phyloP scores from a whole-genome alignment of 1,140 invertebrate genomes.

The Drosophila serrata region DNA sequence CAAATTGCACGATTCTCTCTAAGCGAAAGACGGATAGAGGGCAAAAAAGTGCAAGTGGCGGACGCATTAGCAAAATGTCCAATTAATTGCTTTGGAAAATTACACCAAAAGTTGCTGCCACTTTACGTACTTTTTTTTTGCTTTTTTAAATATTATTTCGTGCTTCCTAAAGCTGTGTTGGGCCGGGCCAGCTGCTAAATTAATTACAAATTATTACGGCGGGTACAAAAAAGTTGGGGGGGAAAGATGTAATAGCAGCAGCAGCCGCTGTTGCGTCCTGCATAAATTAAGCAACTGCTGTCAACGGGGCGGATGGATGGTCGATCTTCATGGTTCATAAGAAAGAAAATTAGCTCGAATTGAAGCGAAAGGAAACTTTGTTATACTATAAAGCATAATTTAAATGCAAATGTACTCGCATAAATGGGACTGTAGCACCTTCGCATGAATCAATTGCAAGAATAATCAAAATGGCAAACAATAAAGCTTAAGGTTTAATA shows the following conservation, averaged over 20 bases:
- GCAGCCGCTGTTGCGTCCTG: conserved; percentile 41
- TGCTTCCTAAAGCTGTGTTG: conserved; percentile 1
- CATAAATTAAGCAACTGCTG: conserved; percentile 73
- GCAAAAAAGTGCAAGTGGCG: conserved; percentile 59
- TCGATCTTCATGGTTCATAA: conserved; percentile 39
- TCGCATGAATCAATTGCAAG: conserved; percentile 18
- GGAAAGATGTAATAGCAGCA: conserved; percentile 8
- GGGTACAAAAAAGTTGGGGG: conserved; percentile 1
- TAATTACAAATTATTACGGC: conserved; percentile 78
- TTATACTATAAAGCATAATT: conserved; percentile 48
- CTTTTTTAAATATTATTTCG: neutral
- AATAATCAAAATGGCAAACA: conserved; percentile 50
- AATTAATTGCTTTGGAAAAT: conserved; percentile 69
- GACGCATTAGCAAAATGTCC: conserved; percentile 75
- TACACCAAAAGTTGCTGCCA: conserved; percentile 34
- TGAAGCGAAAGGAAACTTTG: conserved; percentile 15
- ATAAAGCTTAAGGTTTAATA: conserved; percentile 25
- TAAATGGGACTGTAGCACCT: neutral
- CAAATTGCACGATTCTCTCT: conserved; percentile 26
- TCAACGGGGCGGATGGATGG: neutral
- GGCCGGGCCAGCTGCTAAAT: conserved; percentile 66
- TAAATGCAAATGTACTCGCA: conserved; percentile 60
- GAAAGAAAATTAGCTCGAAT: conserved; percentile 64
- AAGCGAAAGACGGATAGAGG: conserved; percentile 19
- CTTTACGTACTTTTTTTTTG: neutral